These are phyloP conservation scores for Uria aalge DNA, from an alignment of 2,113 vertebrate species.

Conservation along the genomic window DNA sequence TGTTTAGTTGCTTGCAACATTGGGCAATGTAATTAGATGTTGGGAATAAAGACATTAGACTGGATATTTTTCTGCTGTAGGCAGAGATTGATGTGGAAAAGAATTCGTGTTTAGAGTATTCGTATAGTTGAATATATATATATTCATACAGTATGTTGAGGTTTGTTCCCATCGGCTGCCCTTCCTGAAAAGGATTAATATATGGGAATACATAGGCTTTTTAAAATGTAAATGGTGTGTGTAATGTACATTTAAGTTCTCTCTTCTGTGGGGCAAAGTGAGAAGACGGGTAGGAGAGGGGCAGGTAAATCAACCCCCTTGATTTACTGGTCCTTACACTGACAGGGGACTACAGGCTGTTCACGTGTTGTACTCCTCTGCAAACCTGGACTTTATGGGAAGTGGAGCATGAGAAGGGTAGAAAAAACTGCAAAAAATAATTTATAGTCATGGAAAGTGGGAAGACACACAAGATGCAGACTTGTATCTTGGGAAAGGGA, in stretches of 20 bases:
- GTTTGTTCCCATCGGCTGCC: not conserved
- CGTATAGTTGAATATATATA: not conserved
- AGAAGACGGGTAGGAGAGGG: not conserved
- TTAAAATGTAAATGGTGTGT: not conserved
- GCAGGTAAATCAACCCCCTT: too few species aligned
- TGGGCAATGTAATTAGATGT: not conserved
- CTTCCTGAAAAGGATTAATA: not conserved
- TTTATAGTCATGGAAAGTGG: not conserved
- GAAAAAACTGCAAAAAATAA: not conserved
- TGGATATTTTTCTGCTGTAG: not conserved
- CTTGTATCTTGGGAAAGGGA: not conserved
- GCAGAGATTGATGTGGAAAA: not conserved
- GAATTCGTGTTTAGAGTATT: not conserved
- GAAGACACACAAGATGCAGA: not conserved
- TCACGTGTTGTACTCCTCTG: not conserved
- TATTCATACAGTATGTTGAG: not conserved
- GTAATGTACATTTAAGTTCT: not conserved
- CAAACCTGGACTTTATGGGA: not conserved
- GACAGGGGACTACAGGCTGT: fast-evolving
- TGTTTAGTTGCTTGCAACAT: not conserved
- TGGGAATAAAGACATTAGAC: not conserved
- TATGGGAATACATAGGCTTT: fast-evolving
- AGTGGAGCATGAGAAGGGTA: not conserved
- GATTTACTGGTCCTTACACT: not conserved
- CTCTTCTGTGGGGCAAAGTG: not conserved